phyloP scores from a whole-genome alignment of 2,888 invertebrate genomes.

The Dicyrtomina minuta region DNA sequence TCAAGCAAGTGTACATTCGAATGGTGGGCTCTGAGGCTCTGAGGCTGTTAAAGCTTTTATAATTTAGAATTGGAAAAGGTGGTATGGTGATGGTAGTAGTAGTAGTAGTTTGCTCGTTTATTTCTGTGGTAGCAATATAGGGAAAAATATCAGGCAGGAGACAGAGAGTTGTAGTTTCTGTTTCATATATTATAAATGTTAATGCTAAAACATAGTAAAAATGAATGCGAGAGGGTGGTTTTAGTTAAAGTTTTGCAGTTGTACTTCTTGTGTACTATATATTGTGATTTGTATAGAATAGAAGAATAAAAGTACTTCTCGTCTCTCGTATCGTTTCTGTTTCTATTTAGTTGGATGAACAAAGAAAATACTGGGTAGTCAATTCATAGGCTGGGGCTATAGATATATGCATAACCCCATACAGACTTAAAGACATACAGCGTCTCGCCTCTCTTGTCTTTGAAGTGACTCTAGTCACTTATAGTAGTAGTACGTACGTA shows the following conservation, averaged over 20 bases:
- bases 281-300: too few species aligned
- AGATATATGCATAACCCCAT: too few species aligned
- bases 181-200: too few species aligned
- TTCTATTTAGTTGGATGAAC: slow-evolving; percentile 9
- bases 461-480: too few species aligned
- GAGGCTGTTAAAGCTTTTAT: background rate
- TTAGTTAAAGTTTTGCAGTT: background rate
- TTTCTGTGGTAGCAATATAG: background rate
- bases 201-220: background rate
- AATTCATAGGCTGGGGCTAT: too few species aligned
- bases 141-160: background rate
- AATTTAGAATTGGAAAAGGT: slow-evolving; percentile 1
- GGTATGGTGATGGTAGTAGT: background rate
- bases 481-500: too few species aligned
- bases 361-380: slow-evolving; percentile 1
- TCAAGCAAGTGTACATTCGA: background rate
- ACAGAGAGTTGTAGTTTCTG: background rate
- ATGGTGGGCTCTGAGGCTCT: background rate
- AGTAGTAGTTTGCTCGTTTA: too few species aligned
- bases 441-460: too few species aligned
- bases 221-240: background rate
- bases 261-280: too few species aligned
- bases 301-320: too few species aligned
- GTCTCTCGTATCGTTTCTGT: background rate
- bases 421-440: too few species aligned